phyloP scores from a whole-genome alignment of 2,113 vertebrate species.

The Aptenodytes patagonicus region DNA sequence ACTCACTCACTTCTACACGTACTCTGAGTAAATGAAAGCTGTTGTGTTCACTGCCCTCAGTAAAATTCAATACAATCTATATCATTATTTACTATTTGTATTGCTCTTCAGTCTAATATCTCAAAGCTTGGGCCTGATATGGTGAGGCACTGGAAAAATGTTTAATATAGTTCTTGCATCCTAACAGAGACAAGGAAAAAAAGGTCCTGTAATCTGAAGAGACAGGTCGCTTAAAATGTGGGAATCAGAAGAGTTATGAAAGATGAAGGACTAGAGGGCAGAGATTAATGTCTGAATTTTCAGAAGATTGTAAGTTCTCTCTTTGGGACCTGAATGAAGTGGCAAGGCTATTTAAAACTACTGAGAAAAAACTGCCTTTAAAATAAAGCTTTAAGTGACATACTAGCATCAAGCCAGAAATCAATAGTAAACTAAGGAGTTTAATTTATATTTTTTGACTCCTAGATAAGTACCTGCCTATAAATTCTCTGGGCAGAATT shows the following conservation, averaged over 20 bases:
- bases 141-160: not conserved
- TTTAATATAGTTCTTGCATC: not conserved
- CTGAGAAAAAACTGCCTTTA: not conserved
- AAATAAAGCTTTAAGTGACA: not conserved
- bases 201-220: not conserved
- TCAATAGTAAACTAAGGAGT: not conserved
- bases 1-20: not conserved
- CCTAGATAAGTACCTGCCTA: not conserved
- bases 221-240: not conserved
- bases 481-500: not conserved
- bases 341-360: not conserved
- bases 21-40: not conserved
- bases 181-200: not conserved
- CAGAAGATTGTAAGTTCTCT: not conserved
- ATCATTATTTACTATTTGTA: not conserved
- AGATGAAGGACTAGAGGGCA: not conserved
- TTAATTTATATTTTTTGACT: not conserved
- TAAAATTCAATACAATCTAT: not conserved
- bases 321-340: not conserved
- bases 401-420: not conserved
- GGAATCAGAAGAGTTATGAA: not conserved
- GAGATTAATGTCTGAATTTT: not conserved
- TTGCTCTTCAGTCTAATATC: not conserved
- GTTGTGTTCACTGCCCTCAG: not conserved
- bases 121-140: not conserved